Conservation (phyloP, 1,140 invertebrate genomes). For the Eciton burchellii region DNA sequence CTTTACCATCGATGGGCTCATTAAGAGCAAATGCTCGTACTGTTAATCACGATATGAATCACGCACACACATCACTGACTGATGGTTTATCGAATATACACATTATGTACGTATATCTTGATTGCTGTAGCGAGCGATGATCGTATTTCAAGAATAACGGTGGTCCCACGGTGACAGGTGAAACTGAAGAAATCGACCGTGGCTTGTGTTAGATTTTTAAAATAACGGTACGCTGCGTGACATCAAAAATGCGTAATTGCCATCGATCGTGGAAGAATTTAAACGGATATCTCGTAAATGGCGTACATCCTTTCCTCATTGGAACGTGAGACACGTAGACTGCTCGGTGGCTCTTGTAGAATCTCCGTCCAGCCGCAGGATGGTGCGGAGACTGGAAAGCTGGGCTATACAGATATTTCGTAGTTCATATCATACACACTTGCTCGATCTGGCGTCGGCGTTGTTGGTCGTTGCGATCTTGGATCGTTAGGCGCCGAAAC, state of each 20-base stretch:
- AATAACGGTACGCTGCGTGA: not conserved
- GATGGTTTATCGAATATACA: not conserved
- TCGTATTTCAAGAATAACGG: slow-evolving; percentile 26
- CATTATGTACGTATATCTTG: not conserved
- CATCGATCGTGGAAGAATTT: slow-evolving; percentile 45
- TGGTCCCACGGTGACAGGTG: slow-evolving; percentile 23
- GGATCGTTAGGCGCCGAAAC: slow-evolving; percentile 81
- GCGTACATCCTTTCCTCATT: slow-evolving; percentile 68
- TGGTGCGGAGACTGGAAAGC: slow-evolving; percentile 78
- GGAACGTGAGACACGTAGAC: slow-evolving; percentile 63
- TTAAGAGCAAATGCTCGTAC: slow-evolving; percentile 8
- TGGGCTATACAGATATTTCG: slow-evolving; percentile 95
- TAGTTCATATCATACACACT: slow-evolving; percentile 98
- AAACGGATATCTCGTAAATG: slow-evolving; percentile 74
- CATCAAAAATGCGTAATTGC: slow-evolving; percentile 45
- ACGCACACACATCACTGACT: not conserved
- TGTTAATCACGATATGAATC: slow-evolving; percentile 25
- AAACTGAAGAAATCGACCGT: slow-evolving; percentile 26
- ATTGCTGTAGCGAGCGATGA: slow-evolving; percentile 3
- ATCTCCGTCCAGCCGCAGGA: slow-evolving; percentile 81
- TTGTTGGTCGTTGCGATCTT: slow-evolving; percentile 84
- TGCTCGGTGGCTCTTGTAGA: slow-evolving; percentile 67
- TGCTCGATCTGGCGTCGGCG: slow-evolving; percentile 92
- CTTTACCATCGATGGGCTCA: not conserved
- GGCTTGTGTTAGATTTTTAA: slow-evolving; percentile 2